Evolutionary conservation across 2,113 vertebrate species (phyloP).

Genomic region (Hippocampus comes): DNA sequence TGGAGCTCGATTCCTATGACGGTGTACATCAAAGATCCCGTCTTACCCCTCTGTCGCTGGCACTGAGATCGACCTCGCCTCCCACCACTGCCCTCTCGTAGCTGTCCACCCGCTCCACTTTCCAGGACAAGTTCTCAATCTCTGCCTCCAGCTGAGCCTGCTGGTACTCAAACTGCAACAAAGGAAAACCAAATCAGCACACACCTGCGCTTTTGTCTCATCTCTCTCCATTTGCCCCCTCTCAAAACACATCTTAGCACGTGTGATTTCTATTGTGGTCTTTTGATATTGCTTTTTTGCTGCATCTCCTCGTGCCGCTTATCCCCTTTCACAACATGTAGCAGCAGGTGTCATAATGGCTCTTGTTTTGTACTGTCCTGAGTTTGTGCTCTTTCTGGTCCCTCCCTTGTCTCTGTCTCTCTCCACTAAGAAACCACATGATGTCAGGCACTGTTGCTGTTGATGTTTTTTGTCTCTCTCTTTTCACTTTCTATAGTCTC

Average conservation of each 20-base stretch:
- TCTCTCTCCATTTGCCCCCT: not conserved
- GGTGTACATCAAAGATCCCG: not conserved
- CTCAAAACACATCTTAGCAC: not conserved
- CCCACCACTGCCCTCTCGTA: constrained; percentile 91
- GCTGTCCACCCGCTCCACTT: constrained; percentile 95
- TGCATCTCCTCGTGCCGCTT: too few relatives aligned
- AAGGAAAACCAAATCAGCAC: constrained; percentile 3
- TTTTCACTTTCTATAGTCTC: too few relatives aligned
- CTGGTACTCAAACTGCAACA: constrained; percentile 93
- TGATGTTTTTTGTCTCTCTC: too few relatives aligned
- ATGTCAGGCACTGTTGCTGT: too few relatives aligned
- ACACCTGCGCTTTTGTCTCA: not conserved
- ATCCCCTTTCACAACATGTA: too few relatives aligned
- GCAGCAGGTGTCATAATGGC: too few relatives aligned
- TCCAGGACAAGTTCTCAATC: constrained; percentile 98
- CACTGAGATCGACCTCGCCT: constrained; percentile 72
- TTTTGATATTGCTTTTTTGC: not conserved
- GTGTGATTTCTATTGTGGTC: not conserved
- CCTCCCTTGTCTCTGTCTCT: too few relatives aligned
- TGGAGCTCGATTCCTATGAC: not conserved
- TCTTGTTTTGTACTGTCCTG: too few relatives aligned
- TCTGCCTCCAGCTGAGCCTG: constrained; percentile 98
- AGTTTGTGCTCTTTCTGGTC: too few relatives aligned
- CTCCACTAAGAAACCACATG: too few relatives aligned
- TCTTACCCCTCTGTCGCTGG: constrained; percentile 77